Base-by-base conservation (phyloP, 2,888 invertebrate genomes). In the Alcis repandata region DNA sequence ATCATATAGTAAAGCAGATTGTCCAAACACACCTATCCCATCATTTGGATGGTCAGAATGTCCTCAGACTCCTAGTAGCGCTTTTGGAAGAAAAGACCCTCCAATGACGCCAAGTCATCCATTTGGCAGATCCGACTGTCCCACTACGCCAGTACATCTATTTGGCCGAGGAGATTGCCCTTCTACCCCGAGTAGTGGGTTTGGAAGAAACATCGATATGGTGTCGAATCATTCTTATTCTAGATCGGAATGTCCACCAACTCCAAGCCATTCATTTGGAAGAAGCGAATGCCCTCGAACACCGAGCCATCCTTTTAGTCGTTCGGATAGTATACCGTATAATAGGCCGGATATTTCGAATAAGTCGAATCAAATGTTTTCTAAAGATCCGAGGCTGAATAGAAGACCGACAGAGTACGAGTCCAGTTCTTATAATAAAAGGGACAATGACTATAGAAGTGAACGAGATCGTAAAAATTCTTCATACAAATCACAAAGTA, bases 381-480 rank as follows among this genome's bases (percentile, higher is more conserved):
- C 54, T 20, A 85, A 88, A 71, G 90, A 90, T 79, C 89, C 88
- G 8, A 87, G 90, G 72, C 70, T 87, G 15, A 82, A 86, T 66
- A 85, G 89, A 81, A 81, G 70, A 49, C 66, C 54, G 68, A 68
- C 77, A 22, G 88, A 90, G 2, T 79, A 79, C 63, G 86, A 88
- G 67, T 62, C 74, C n/a, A 76, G 73, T 46, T 62, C 70, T 63
- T 73, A 78, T 17, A 80, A 84, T 58, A 86, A 86, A 45, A 81
- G 75, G 63, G 86, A 86, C 48, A 78, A 75, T 51, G 68, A 69
- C 1, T 75, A 82, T 63, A 80, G 80, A 66, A 83, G 79, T 52
- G 87, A 89, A n/a, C 79, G 76, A 17, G 68, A 71, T 57, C 72
- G 72, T 57, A 69, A 66, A 10, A 72, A 64, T 56, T 75, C 75